Percentiles rank a stretch among this genome's conserved stretches.
Evolutionary conservation across 1,140 invertebrate genomes (phyloP).

Genomic region (Gonatopus flavifemur): DNA sequence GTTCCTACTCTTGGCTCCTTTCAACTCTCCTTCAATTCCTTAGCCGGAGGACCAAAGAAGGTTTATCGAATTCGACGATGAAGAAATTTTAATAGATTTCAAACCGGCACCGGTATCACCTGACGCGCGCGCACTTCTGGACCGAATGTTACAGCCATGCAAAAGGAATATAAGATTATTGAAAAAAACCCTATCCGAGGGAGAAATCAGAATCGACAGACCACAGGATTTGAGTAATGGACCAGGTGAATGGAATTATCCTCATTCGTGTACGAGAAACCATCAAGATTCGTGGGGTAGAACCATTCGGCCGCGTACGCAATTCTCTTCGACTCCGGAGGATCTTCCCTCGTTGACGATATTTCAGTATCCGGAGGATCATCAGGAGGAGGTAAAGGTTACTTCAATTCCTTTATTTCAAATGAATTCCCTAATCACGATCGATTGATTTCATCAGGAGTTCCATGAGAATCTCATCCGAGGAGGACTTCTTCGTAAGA

Average conservation of each 20-base stretch:
- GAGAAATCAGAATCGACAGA: conserved; percentile 73
- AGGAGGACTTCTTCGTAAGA: conserved; percentile 69
- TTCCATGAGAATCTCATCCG: conserved; percentile 80
- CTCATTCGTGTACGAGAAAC: conserved; percentile 52
- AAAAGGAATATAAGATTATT: conserved; percentile 65
- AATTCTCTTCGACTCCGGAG: conserved; percentile 57
- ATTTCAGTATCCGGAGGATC: conserved; percentile 42
- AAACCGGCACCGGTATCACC: conserved; percentile 71
- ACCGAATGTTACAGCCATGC: conserved; percentile 53
- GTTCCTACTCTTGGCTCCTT: no score
- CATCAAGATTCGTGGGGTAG: conserved; percentile 52
- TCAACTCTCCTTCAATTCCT: no score
- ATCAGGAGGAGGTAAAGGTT: conserved; percentile 48
- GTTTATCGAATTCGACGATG: conserved; percentile 63
- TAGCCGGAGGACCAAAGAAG: conserved; percentile 27
- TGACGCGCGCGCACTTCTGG: conserved; percentile 60
- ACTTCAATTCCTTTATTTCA: not conserved
- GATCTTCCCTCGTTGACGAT: conserved; percentile 50
- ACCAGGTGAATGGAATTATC: conserved; percentile 52
- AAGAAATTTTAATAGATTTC: conserved; percentile 85
- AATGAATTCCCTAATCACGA: no score
- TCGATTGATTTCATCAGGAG: conserved; percentile 60
- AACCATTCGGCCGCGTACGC: conserved; percentile 45
- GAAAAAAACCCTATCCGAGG: conserved; percentile 78
- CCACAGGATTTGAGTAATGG: conserved; percentile 52